Base-by-base conservation (phyloP, 2,797 vertebrate genomes). In the Hypotaenidia okinawae region DNA sequence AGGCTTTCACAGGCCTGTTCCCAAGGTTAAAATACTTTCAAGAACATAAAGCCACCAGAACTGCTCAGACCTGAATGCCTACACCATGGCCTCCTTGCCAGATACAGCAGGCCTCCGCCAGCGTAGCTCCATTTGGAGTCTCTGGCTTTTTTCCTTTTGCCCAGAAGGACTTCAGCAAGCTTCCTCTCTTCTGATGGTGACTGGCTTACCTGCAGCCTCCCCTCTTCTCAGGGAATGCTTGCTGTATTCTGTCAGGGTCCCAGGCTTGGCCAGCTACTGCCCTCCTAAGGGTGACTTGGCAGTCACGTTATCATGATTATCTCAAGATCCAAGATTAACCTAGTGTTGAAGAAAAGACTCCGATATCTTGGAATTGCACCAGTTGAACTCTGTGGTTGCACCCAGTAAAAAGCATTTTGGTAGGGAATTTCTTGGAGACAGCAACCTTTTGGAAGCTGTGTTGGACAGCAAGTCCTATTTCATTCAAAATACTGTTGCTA, bases 1-100 rank as follows among this genome's bases (percentile, higher is more conserved):
- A 6, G 88, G 63, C 68, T 91, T 84, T 84, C 82, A 11, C 49
- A 55, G 76, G 37, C 70, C 45, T 80, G 18, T 74, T 93, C 15
- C n/a, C n/a, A 45, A 35, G 24, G 13, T 57, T 81, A 84, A 54
- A 80, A 30, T 69, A 35, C 57, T 76, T 81, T 4, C 14, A 58
- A 39, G 92, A 64, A 59, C 10, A 11, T 47, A 52, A 89, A 84
- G 63, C 85, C 81, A 57, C 49, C 57, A 79, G 74, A 57, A 96
- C 82, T 90, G 63, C 91, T 96, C 76, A 93, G 75, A 84, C 67
- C 47, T 28, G 61, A 93, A 45, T 59, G 73, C 57, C 58, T 75
- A 4, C 64, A 58, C 70, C 30, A 4, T 22, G 80, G 52, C 63
- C 57, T 80, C 37, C 67, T 69, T 81, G 23, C 54, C 84, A 63